Percentiles rank a stretch among this genome's conserved stretches.
These are phyloP conservation scores for Cephus pygmeus DNA, from an alignment of 2,888 invertebrate species.

Conservation along the genomic window DNA sequence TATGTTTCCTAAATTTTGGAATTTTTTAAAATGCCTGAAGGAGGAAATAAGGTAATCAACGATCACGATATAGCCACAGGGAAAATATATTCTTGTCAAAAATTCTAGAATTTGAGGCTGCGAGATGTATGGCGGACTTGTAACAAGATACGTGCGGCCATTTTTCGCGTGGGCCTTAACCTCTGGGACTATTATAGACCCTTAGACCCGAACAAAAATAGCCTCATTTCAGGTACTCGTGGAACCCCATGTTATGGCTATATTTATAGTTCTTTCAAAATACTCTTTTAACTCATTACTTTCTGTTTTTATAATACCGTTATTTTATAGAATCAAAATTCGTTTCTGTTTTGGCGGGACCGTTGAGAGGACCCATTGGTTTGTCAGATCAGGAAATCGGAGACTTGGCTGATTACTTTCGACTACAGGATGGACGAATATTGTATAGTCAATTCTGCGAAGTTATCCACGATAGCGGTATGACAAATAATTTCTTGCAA, in stretches of 20 bases:
- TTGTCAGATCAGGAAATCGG: slow-evolving; percentile 79
- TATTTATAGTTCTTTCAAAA: too few species aligned
- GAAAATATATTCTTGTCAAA: not conserved
- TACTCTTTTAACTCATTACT: not conserved
- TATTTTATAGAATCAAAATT: slow-evolving; percentile 75
- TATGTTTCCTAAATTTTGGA: slow-evolving; percentile 12
- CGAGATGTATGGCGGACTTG: slow-evolving; percentile 82
- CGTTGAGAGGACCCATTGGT: slow-evolving; percentile 75
- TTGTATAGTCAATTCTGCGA: slow-evolving; percentile 81
- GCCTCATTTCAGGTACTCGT: slow-evolving; percentile 74
- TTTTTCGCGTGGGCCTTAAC: slow-evolving; percentile 78
- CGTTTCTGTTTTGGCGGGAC: slow-evolving; percentile 76
- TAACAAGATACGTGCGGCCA: slow-evolving; percentile 82
- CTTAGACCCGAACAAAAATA: slow-evolving; percentile 76
- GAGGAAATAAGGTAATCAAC: slow-evolving; percentile 11
- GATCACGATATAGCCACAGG: too few species aligned
- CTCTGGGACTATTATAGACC: slow-evolving; percentile 78
- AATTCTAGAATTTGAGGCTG: slow-evolving; percentile 64
- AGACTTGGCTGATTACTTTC: slow-evolving; percentile 82
- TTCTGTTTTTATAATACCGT: not conserved
- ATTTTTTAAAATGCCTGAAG: slow-evolving; percentile 20
- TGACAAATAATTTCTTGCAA: slow-evolving; percentile 25
- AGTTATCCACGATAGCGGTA: slow-evolving; percentile 78
- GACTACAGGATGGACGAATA: slow-evolving; percentile 82
- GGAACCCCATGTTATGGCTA: too few species aligned